Base-by-base conservation (phyloP, 2,888 invertebrate species). In the Leucophora obtusa region DNA sequence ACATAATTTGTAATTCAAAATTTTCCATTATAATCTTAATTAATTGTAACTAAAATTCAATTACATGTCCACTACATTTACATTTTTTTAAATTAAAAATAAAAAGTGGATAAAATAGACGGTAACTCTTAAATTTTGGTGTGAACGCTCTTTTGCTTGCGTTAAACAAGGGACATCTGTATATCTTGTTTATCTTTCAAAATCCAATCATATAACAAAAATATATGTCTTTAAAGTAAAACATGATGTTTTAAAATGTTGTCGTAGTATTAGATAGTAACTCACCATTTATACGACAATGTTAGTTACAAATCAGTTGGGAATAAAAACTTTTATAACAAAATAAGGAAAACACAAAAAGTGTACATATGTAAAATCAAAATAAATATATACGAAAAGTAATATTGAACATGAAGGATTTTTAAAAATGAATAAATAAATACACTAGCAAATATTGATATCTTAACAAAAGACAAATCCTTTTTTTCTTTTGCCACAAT, bases 251-350 rank as follows among this genome's bases (percentile, higher is more conserved):
- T n/a, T 47, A n/a, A 47, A 14, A 47, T 47, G n/a, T 47, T 47
- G n/a, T 47, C 43, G n/a, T 47, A n/a, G 43, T 47, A 47, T 47
- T 47, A 47, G 14, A n/a, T 47, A 47, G 43, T 47, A 47, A 47
- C 15, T n/a, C 43, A n/a, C n/a, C 1, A 47, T 47, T 47, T n/a
- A n/a, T 47, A 47, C 43, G n/a, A 47, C 6, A 56, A 28, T 56
- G 56, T n/a, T 28, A 56, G 15, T 28, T 28, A 1, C 33, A 56
- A 56, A 56, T 56, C 56, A 56, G n/a, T 17, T 28, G 56, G 56
- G 56, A 15, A 28, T 56, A 17, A n/a, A n/a, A 56, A 56, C 7
- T n/a, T n/a, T 28, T 2, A 28, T 56, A 14, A 14, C 14, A 56
- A 56, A 4, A 28, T 28, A 24, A n/a, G 9, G 6, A 8, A 11